Base-by-base conservation (phyloP, 92 coral and sea anemone genomes). In the Zoanthus solanderi region DNA sequence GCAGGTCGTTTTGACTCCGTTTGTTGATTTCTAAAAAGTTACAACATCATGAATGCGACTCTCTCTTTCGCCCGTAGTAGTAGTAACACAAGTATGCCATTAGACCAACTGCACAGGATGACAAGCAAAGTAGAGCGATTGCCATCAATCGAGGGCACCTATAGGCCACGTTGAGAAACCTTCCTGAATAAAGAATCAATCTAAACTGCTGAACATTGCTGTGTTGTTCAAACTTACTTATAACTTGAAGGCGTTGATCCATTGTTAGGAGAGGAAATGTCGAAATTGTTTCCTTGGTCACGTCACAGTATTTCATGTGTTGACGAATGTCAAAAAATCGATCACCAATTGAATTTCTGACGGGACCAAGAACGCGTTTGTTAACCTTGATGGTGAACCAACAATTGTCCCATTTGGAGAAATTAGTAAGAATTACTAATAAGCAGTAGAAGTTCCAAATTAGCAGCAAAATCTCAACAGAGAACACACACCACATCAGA, bases 141-240 rank as follows among this genome's bases (percentile, higher is more conserved):
- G 85, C 85, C 85, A 81, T 81, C 45, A 81, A 56, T 5, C 85
- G 85, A 45, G 85, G 85, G 31, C 85, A 81, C 45, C 85, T 66
- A 32, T 65, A 81, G 29, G 85, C 85, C 7, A 81, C 85, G 60
- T 81, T 81, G 46, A 81, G 85, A 46, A 81, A 81, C 47, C 85
- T 31, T 46, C 85, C 85, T 0, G 85, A 81, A 66, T 81, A 81
- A 50, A 81, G 75, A 71, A 81, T 81, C 63, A 81, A 45, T 58
- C 85, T 71, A 73, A 81, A 81, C 16, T 67, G 85, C 45, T 66
- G 11, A 42, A 66, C 66, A 42, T 81, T 66, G 28, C 46, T 66
- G 85, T 81, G 85, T 7, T 30, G 73, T 29, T 66, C 85, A 17
- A 81, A 81, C 63, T 81, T 66, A 6, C 75, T 28, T 31, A 32